Base-by-base conservation (phyloP, 2,113 vertebrate species). In the Tyrannus savana region DNA sequence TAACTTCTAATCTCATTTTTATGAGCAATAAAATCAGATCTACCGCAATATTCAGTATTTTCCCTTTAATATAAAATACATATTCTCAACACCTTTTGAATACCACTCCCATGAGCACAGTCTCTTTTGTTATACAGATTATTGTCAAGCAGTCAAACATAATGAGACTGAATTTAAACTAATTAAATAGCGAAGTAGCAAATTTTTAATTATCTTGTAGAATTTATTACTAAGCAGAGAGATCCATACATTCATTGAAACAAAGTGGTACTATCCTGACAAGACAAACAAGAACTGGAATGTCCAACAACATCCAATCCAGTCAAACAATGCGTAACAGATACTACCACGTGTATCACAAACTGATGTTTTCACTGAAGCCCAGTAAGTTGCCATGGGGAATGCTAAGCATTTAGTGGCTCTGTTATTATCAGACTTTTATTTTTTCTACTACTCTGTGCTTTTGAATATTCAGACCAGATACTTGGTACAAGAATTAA, bases 171-270 rank as follows among this genome's bases (percentile, higher is more conserved):
- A 83, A 56, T 88, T 64, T 27, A 88, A 95, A 92, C 85, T 85
- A 87, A 72, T 60, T 16, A 93, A 85, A 92, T 76, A 44, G 7
- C 28, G 22, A 84, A 79, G 23, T 22, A 84, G 47, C 22, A 68
- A 28, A 74, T 78, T 92, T 94, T 95, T 86, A 90, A 88, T 92
- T 93, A 81, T 27, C 18, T 81, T 84, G 9, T 63, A 59, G 55
- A 96, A 92, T 77, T 90, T 53, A 55, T 67, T 56, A 85, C 79
- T 88, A 71, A 80, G 37, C 42, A 63, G 39, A 16, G 41, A 66
- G 55, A 62, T 62, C 19, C 42, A 55, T 63, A 55, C 14, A 55
- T 77, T 91, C 73, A 87, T 53, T 92, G 74, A 59, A 30, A 28
- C 39, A 56, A 56, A 86, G 75, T 60, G 37, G 28, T 88, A 49